Evolutionary conservation across 2,888 invertebrate genomes (phyloP), one percentile per base, ranked within the genome.

Genomic region (Pantelozetes paolii): DNA sequence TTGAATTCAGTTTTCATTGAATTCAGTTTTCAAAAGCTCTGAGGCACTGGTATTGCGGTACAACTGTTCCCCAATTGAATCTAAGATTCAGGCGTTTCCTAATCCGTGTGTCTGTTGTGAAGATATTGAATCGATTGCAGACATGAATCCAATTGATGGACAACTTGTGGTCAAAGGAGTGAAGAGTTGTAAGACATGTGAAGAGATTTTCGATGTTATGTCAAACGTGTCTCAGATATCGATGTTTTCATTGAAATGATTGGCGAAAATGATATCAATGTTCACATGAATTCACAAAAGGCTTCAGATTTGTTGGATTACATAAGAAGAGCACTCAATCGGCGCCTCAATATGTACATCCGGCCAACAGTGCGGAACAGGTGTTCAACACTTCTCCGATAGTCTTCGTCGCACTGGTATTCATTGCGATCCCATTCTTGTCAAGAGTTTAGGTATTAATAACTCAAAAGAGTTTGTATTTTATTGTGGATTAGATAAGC

Each of bases 381-480:
- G 9, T 11, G 59, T 59, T n/a, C 28, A 26, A 26, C 59, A 59
- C 2, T 30, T 59, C 3, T 11, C 26, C 8, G 30, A 59, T 15
- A 30, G 15, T 15, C 30, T 59, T 8, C 28, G 30, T 9, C 8
- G 5, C 13, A 59, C 26, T 30, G 59, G 59, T 2, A 59, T 59
- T 26, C 5, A 9, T 28, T 26, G 1, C 6, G 59, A 59, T 28
- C 26, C 28, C 15, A 59, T 26, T 59, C 28, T 59, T 15, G 30
- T 13, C 28, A 26, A 59, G 1, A 30, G 59, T 59, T 28, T 59
- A 18, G 59, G 59, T 80, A 18, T 71, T 9, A 57, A 48, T 8
- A 76, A 76, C 54, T 74, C 76, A 71, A 75, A 71, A 70, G 18
- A 75, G 26, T 36, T 76, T 1, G 62, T 57, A 1, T 30, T 76